phyloP scores from a whole-genome alignment of 2,113 vertebrate genomes.

The Petaurus breviceps region DNA sequence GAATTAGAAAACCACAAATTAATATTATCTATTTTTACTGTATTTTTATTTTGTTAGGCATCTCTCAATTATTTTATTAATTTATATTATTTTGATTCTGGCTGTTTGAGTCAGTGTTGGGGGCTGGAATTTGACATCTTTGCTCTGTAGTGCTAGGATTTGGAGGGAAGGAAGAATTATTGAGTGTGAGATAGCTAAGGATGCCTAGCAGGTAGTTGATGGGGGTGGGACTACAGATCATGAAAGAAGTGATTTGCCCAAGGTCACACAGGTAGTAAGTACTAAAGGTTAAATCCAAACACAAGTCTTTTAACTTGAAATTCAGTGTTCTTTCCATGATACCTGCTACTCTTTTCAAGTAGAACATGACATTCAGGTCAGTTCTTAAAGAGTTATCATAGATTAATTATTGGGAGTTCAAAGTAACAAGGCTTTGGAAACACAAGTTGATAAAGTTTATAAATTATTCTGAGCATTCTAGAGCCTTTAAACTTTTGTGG shows the following conservation, averaged over 20 bases:
- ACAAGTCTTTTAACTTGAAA: not conserved
- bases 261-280: not conserved
- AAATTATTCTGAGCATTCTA: conserved; percentile 23
- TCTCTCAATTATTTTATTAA: not conserved
- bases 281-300: not conserved
- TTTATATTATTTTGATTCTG: not conserved
- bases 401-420: not conserved
- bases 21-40: not conserved
- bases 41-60: not conserved
- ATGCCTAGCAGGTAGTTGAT: not conserved
- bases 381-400: not conserved
- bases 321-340: not conserved
- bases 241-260: not conserved
- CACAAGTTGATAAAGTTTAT: not conserved
- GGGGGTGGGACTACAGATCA: not conserved
- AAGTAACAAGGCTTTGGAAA: not conserved
- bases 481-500: not conserved
- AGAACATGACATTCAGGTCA: not conserved
- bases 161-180: not conserved
- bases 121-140: not conserved
- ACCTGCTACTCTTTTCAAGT: not conserved
- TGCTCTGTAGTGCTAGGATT: not conserved
- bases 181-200: not conserved
- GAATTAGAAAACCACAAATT: not conserved
- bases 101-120: not conserved